phyloP scores from a whole-genome alignment of 2,797 vertebrate genomes.

The Aselliscus stoliczkanus region DNA sequence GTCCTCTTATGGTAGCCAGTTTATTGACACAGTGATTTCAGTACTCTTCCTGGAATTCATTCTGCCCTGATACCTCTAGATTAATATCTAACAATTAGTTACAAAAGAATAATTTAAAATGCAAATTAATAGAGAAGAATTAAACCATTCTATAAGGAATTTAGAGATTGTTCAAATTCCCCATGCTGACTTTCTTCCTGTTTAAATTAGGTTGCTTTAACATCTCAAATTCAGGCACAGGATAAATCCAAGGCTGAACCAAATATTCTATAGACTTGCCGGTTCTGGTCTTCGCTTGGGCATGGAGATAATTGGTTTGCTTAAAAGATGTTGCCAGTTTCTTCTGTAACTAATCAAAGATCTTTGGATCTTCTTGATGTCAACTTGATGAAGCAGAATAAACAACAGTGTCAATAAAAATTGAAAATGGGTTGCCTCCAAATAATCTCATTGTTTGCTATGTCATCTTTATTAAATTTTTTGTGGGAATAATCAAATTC shows the following conservation, averaged over 20 bases:
- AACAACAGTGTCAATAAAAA: neutral
- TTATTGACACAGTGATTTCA: neutral
- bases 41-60: neutral
- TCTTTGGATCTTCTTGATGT: constrained; percentile 34
- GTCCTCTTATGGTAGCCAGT: neutral
- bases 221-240: neutral
- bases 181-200: neutral
- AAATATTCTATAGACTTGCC: neutral
- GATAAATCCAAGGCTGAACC: constrained; percentile 18
- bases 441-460: neutral
- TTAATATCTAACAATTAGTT: constrained; percentile 17
- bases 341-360: constrained; percentile 39
- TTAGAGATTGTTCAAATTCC: neutral
- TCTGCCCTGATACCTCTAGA: neutral
- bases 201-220: constrained; percentile 37
- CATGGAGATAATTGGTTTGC: constrained; percentile 9
- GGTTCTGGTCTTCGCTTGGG: constrained; percentile 34
- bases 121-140: neutral
- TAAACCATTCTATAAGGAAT: constrained; percentile 12
- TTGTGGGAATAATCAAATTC: neutral
- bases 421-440: neutral
- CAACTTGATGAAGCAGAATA: constrained; percentile 43
- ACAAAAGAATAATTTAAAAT: constrained; percentile 38
- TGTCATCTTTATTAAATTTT: neutral
- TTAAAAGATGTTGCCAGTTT: constrained; percentile 32